Conservation (phyloP, 2,113 vertebrate species). For the Cochlearius cochlearius region DNA sequence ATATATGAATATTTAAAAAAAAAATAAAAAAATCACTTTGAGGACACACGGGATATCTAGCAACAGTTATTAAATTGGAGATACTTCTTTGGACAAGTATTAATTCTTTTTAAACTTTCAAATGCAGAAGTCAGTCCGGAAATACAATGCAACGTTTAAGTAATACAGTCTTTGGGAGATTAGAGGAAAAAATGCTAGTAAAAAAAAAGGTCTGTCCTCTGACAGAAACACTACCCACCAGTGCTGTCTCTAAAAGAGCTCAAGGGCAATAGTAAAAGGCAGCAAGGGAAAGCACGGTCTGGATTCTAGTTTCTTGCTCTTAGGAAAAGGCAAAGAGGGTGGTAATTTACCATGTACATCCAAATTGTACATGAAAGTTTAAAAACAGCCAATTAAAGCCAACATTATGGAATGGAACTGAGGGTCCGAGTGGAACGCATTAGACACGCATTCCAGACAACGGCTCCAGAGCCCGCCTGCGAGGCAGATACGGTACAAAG, state of each 20-base stretch:
- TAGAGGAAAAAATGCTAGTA: background rate
- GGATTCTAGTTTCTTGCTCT: conserved; percentile 18
- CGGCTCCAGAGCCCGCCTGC: conserved; percentile 46
- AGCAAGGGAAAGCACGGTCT: background rate
- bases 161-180: background rate
- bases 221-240: background rate
- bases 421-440: conserved; percentile 69
- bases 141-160: background rate
- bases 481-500: conserved; percentile 31
- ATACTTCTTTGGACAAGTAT: background rate
- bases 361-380: conserved; percentile 69
- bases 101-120: background rate
- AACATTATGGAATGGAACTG: conserved; percentile 71
- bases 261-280: background rate
- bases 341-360: conserved; percentile 64
- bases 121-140: background rate
- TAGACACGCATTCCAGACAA: conserved; percentile 77
- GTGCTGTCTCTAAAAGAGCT: background rate
- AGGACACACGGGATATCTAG: background rate
- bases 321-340: conserved; percentile 41
- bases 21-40: background rate
- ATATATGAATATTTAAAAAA: background rate
- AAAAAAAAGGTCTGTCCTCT: background rate
- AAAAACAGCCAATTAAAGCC: conserved; percentile 72
- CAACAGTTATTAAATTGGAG: background rate